Conservation (phyloP, 2,888 invertebrate species). For the Drosophila aldrichi region DNA sequence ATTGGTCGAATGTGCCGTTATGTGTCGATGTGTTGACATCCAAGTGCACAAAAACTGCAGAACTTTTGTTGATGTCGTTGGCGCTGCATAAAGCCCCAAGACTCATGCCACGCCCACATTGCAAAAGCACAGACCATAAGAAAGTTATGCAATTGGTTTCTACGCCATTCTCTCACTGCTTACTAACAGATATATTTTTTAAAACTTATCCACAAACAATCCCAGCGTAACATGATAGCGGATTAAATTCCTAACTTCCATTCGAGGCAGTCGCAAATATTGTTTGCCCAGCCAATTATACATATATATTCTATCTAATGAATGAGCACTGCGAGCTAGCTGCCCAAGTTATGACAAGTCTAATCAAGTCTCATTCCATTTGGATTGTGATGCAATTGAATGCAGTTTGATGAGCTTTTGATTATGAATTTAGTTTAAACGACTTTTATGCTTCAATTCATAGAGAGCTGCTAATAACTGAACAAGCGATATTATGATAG, state of each 20-base stretch:
- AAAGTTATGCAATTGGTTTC: constrained; percentile 59
- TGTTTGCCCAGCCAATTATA: constrained; percentile 17
- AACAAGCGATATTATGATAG: too few relatives aligned
- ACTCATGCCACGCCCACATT: not conserved
- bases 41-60: constrained; percentile 63
- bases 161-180: constrained; percentile 14
- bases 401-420: too few relatives aligned
- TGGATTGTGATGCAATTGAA: too few relatives aligned
- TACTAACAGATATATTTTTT: constrained; percentile 33
- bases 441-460: too few relatives aligned
- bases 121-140: constrained; percentile 40
- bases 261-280: constrained; percentile 1
- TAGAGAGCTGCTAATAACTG: too few relatives aligned
- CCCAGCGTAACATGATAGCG: not conserved
- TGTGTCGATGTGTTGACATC: constrained; percentile 78
- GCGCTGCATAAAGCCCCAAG: constrained; percentile 4
- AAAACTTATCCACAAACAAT: constrained; percentile 22
- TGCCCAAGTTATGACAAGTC: not conserved
- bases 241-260: not conserved
- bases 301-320: constrained; percentile 1
- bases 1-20: constrained; percentile 78
- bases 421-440: too few relatives aligned
- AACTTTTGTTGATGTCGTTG: constrained; percentile 58
- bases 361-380: not conserved
- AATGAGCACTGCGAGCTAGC: not conserved